Conservation (phyloP, 1,140 invertebrate genomes). For the Anagrus nilaparvatae region DNA sequence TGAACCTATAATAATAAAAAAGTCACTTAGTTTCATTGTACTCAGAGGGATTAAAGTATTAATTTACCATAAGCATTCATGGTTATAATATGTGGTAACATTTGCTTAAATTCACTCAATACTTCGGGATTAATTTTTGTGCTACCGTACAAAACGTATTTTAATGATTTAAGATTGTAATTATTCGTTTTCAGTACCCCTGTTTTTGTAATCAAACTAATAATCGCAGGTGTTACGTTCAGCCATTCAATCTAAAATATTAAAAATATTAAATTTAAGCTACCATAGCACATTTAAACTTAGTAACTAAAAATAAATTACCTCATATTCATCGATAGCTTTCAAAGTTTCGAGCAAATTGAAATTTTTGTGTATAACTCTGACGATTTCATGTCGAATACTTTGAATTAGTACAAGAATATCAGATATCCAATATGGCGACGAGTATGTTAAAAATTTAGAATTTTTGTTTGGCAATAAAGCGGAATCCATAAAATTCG, state of each 20-base stretch:
- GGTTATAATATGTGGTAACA: background rate
- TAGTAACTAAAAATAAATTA: conserved; percentile 2
- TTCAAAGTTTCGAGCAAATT: conserved; percentile 16
- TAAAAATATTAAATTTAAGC: background rate
- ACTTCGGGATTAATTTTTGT: conserved; percentile 4
- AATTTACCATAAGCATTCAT: conserved; percentile 10
- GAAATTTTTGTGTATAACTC: conserved; percentile 15
- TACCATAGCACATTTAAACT: background rate
- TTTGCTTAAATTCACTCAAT: background rate
- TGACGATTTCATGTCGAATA: background rate
- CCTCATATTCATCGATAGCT: conserved; percentile 23
- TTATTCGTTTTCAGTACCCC: background rate
- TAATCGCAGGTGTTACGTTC: background rate
- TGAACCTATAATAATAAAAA: conserved; percentile 8
- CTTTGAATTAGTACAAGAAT: conserved; percentile 2
- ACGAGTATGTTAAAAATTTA: conserved; percentile 3
- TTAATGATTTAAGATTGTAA: conserved; percentile 3
- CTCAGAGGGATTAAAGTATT: background rate
- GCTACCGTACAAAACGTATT: background rate
- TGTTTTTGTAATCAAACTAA: conserved; percentile 4
- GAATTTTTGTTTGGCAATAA: background rate
- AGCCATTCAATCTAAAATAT: conserved; percentile 4
- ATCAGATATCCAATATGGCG: conserved; percentile 18
- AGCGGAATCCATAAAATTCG: background rate
- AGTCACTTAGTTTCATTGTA: background rate